Conservation (phyloP, 2,113 vertebrate genomes). For the Struthio camelus region DNA sequence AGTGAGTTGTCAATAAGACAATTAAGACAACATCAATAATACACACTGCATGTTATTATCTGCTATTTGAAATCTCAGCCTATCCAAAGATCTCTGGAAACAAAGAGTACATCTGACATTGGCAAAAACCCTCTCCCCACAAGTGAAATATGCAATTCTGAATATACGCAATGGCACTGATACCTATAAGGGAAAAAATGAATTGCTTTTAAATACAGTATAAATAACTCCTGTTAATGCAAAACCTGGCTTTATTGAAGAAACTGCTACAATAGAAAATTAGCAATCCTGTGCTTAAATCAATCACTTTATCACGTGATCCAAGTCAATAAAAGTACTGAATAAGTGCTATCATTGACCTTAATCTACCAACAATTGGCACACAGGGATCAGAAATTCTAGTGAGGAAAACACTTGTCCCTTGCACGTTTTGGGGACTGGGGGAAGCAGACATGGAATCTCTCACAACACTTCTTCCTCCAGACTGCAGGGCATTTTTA, state of each 20-base stretch:
- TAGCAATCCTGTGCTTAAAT: slow-evolving; percentile 69
- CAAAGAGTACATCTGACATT: slow-evolving; percentile 61
- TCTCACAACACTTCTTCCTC: not conserved
- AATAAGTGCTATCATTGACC: slow-evolving; percentile 71
- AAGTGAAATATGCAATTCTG: slow-evolving; percentile 43
- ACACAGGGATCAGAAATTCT: slow-evolving; percentile 61
- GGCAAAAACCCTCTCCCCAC: slow-evolving; percentile 32
- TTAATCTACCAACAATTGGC: slow-evolving; percentile 70
- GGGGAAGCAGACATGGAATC: fast-evolving
- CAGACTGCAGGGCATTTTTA: not conserved
- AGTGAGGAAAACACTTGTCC: not conserved
- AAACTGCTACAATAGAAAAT: slow-evolving; percentile 61
- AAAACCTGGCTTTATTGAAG: slow-evolving; percentile 18
- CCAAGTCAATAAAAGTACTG: slow-evolving; percentile 69
- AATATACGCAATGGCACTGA: not conserved
- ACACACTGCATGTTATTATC: slow-evolving; percentile 74
- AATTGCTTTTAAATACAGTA: slow-evolving; percentile 34
- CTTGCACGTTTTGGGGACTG: not conserved
- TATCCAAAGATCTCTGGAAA: slow-evolving; percentile 70
- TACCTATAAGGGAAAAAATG: slow-evolving; percentile 5
- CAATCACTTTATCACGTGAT: slow-evolving; percentile 74
- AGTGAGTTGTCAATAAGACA: slow-evolving; percentile 81
- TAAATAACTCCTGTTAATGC: slow-evolving; percentile 32
- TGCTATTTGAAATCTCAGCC: slow-evolving; percentile 66
- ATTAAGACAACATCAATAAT: slow-evolving; percentile 81